Evolutionary conservation across 2,113 vertebrate genomes (phyloP), one percentile per base, ranked within the genome.

Genomic region (Chlamydotis undulata): DNA sequence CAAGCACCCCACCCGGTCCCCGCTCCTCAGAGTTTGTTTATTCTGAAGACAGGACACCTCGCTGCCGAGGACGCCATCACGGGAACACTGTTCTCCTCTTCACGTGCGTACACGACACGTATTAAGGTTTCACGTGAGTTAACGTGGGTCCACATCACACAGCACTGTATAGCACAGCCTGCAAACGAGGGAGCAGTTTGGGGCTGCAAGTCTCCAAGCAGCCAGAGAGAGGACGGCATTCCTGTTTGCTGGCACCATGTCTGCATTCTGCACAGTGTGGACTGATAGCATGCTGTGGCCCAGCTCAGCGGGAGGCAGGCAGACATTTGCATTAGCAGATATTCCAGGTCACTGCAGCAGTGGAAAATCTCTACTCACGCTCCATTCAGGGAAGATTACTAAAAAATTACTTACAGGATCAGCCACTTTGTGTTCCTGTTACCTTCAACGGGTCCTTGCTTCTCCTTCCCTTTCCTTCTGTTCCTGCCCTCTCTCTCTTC

Each of bases 71-170:
- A 69, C 22, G 35, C 12, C 37, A 35, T 60, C 57, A 24, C 0
- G 0, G 14, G 17, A 41, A 35, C 0, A 1, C 35, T 65, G 35
- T n/a, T 69, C 45, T 35, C 24, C 22, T 35, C 47, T 26, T 64
- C 35, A 21, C 2, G 1, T 5, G 2, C 2, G 0, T 53, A 59
- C 12, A 9, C 47, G 18, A 63, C 39, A 37, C 35, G 35, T 35
- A 35, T 35, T 35, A 35, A 35, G 45, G 24, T 59, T 76, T 86
- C 28, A 12, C 26, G 5, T 9, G 14, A 35, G 23, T 23, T n/a
- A n/a, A 14, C 19, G 6, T 28, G 24, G 24, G 10, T 24, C 35
- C 31, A 13, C 7, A 7, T 22, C 50, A 22, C 12, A 4, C n/a
- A 41, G 28, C 50, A 28, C 7, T 7, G 31, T 16, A 19, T 47